Evolutionary conservation across 2,113 vertebrate species (phyloP).

Genomic region (Megaceryle torquata): DNA sequence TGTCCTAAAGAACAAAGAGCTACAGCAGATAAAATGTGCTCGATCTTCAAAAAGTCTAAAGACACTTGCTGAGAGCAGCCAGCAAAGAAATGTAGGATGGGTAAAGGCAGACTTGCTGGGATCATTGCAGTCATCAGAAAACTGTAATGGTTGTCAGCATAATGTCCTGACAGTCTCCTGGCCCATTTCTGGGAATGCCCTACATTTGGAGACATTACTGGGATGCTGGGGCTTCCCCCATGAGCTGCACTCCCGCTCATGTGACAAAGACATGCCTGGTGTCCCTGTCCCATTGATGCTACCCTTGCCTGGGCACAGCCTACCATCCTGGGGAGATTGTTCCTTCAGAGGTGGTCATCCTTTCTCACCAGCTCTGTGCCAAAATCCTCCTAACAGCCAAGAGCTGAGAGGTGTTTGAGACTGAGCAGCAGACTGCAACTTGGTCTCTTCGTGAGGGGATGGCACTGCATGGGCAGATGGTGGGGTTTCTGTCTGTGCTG

Average conservation of each 20-base stretch:
- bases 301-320: not conserved
- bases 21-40: not conserved
- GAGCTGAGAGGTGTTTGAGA: not conserved
- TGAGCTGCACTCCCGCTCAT: not conserved
- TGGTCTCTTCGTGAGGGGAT: not conserved
- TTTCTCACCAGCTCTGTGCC: not conserved
- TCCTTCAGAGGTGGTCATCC: not conserved
- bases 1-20: not conserved
- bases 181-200: not conserved
- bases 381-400: not conserved
- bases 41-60: not conserved
- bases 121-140: not conserved
- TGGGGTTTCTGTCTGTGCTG: not conserved
- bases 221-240: not conserved
- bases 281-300: rapidly evolving
- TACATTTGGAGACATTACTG: not conserved
- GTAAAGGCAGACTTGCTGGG: not conserved
- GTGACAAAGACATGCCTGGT: not conserved
- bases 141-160: not conserved
- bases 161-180: not conserved
- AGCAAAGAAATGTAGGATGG: not conserved
- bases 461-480: not conserved
- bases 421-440: not conserved
- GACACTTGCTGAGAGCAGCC: not conserved
- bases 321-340: not conserved